A percentile compares a stretch with the other conserved stretches of the same genome.
These are phyloP conservation scores for Phrynocephalus guinanensis DNA, from an alignment of 2,797 vertebrate genomes.

Conservation along the genomic window DNA sequence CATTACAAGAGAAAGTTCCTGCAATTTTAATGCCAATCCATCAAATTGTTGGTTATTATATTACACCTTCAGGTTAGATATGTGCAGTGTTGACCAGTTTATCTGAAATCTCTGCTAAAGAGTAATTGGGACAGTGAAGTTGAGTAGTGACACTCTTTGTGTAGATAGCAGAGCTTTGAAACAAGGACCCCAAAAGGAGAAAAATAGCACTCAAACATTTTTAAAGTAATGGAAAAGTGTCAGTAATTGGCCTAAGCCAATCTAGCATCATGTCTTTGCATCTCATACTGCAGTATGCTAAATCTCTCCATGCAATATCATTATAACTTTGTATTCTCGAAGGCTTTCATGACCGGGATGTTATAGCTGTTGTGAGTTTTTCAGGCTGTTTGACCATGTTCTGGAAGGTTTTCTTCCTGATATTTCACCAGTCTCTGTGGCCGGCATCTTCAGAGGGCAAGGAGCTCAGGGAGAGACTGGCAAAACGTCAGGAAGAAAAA, in stretches of 20 bases:
- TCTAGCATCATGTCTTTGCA: not conserved
- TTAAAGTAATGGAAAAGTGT: conserved; percentile 1
- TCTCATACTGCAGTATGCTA: not conserved
- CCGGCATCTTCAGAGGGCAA: no score
- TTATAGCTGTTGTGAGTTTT: no score
- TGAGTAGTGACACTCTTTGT: not conserved
- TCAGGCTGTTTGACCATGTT: no score
- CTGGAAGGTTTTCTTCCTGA: no score
- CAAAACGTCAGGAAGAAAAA: no score
- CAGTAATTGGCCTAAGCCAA: not conserved
- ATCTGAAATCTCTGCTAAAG: not conserved
- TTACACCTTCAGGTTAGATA: not conserved
- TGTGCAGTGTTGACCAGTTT: not conserved
- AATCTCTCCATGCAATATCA: not conserved
- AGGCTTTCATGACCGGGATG: no score
- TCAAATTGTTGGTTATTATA: not conserved
- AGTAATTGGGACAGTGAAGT: not conserved
- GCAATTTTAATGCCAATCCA: not conserved
- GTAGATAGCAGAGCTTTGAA: conserved; percentile 5
- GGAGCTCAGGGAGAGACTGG: no score
- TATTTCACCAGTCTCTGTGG: no score
- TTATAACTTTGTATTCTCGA: not conserved
- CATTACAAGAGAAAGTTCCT: not conserved
- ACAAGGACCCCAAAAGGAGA: not conserved
- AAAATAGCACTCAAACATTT: not conserved